Evolutionary conservation across 2,888 invertebrate genomes (phyloP), one percentile per base, ranked within the genome.

Genomic region (Synanthedon vespiformis): DNA sequence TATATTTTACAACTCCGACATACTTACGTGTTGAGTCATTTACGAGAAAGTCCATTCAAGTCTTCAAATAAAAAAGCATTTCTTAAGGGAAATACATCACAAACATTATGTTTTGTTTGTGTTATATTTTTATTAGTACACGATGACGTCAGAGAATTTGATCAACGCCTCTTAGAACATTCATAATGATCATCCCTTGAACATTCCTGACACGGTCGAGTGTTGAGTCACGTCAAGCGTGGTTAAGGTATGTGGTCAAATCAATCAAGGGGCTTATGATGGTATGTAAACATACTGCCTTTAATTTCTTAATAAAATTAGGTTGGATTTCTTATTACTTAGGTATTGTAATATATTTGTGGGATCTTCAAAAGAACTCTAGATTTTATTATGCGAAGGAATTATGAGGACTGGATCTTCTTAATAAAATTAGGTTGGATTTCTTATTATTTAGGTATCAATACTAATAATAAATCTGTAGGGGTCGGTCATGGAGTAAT

Each of bases 1-100:
- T 68, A 67, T 64, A 72, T 63, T 75, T 75, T 69, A 72, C 65
- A 67, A 71, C 63, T 65, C 62, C 66, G 71, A 64, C 78, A 81
- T 77, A 76, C 77, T 77, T 80, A 61, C 58, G 50, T 56, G 58
- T 65, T 84, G 83, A 85, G 63, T 85, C 84, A 84, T 61, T 62
- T 48, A 44, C 56, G 70, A 62, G 79, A 80, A 80, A 80, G 80
- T 76, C 44, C 44, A 44, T 44, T 44, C 53, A 56, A 44, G 55
- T 60, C 57, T 56, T 57, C 55, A 61, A 58, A 65, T 60, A 56
- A 59, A 61, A 59, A 57, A 53, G 53, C 40, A 51, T 52, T 48
- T 40, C 18, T 44, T 48, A 16, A 54, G 52, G 54, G 55, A 48
- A 44, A n/a, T 13, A n/a, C 6, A n/a, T n/a, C n/a, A 44, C n/a